Base-by-base conservation (phyloP, 1,140 invertebrate species). In the Psix sp. region DNA sequence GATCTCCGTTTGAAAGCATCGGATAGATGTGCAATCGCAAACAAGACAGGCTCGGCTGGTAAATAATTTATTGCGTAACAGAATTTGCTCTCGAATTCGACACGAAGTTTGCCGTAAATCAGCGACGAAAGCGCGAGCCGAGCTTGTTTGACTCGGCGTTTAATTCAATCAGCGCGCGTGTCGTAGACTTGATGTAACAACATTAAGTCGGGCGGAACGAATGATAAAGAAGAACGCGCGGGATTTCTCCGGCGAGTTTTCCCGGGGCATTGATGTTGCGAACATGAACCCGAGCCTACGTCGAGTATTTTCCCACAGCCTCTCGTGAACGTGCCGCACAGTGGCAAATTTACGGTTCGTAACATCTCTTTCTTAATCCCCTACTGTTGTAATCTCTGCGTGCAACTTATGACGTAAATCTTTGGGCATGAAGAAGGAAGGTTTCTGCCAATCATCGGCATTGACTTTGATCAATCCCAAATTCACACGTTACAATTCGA, bases 231-330 rank as follows among this genome's bases (percentile, higher is more conserved):
- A 77, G 75, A 70, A 80, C 76, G 75, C 74, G 74, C 74, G 52
- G 51, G 67, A 65, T 73, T 74, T 68, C 70, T 54, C 57, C 56
- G 43, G 20, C 42, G 66, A 71, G 76, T 72, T 75, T 68, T 76
- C 66, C 70, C 71, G 56, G 48, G 74, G 66, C 68, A 67, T 66
- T 59, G 62, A 40, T 67, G 75, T 70, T 77, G 51, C 74, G 76
- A 80, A 77, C 74, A 76, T 66, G 62, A 59, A 60, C 31, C 51
- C 71, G 70, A 76, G 45, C 51, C 42, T 62, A 72, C 33, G 33
- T 57, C 54, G 40, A 45, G 54, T 80, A 84, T 82, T 82, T 84
- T 85, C 80, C 81, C 81, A 83, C 82, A 85, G 81, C 79, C 80
- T 82, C 80, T 74, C 40, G 56, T 14, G 43, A 57, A 52, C 54